These are phyloP conservation scores for Schrankia costaestrigalis DNA, from an alignment of 2,888 invertebrate genomes.

Conservation along the genomic window DNA sequence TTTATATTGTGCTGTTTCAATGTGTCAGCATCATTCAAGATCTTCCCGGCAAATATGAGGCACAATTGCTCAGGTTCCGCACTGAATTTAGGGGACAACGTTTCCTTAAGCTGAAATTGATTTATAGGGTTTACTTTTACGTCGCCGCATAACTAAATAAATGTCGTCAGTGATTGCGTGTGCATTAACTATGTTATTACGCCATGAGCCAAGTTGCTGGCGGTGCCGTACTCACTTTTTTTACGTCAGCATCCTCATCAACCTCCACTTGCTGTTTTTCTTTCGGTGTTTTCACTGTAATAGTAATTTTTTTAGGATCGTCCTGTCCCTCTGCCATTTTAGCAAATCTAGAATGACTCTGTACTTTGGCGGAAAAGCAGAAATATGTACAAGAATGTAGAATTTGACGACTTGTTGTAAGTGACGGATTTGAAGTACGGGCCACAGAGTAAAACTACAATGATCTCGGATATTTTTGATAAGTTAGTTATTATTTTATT, in stretches of 20 bases:
- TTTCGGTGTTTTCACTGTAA: constrained; percentile 97
- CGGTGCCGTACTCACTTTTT: constrained; percentile 86
- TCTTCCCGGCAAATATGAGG: constrained; percentile 98
- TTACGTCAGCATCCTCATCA: constrained; percentile 90
- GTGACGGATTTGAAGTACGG: constrained; percentile 49
- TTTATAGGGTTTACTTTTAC: constrained; percentile 32
- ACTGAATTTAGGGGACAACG: constrained; percentile 90
- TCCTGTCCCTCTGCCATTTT: constrained; percentile 92
- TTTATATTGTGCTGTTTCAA: constrained; percentile 93
- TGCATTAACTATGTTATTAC: constrained; percentile 72
- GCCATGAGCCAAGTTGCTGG: constrained; percentile 66
- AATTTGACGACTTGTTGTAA: constrained; percentile 67
- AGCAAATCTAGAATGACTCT: constrained; percentile 83
- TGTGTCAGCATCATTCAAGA: constrained; percentile 96
- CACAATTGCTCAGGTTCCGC: constrained; percentile 94
- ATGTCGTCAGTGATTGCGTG: constrained; percentile 75
- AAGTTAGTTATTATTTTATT: too few relatives aligned
- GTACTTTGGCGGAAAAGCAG: constrained; percentile 79
- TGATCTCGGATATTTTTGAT: too few relatives aligned
- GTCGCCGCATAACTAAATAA: constrained; percentile 52
- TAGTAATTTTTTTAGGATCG: constrained; percentile 86
- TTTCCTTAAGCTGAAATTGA: constrained; percentile 89
- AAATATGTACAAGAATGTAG: constrained; percentile 67
- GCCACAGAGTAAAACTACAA: constrained; percentile 21
- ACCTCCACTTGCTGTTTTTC: constrained; percentile 95